Base-by-base conservation (phyloP, 2,113 vertebrate genomes). In the Engraulis encrasicolus region DNA sequence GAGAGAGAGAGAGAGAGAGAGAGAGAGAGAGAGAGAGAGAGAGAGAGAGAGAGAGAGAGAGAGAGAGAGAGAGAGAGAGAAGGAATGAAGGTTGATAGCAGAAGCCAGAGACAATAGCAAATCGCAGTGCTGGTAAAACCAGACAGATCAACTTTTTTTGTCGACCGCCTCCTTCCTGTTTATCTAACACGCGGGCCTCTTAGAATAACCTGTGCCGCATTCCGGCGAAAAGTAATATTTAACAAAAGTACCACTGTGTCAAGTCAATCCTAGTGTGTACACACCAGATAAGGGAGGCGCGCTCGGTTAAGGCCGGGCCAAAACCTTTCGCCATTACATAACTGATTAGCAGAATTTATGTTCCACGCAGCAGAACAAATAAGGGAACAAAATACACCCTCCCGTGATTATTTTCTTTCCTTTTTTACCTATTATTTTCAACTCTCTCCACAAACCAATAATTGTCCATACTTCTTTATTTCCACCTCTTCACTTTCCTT, bases 161-260 rank as follows among this genome's bases (percentile, higher is more conserved):
- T n/a, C n/a, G 54, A 58, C 19, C 34, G 34, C n/a, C 74, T 78
- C 78, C 49, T 17, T 14, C n/a, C 61, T 36, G 34, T 84, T 85
- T 90, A 85, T 85, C 86, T 86, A 79, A 78, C 50, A 79, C 50
- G 74, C 31, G 66, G 79, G 50, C n/a, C 84, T 81, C 85, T 90
- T 88, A 90, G 66, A 90, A 86, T 84, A 36, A 81, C 79, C 86
- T 84, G 86, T 84, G 85, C 83, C 38, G 61, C 88, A 89, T 88
- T 91, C 90, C 91, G 85, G 86, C 81, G 83, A 90, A 92, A 92
- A 92, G 90, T 88, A 88, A 91, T 92, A 90, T 93, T 93, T 92
- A 93, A 94, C 91, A 87, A 91, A 92, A 83, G 81, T 82, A 87
- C 88, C 71, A 83, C 81, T 82, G 91, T 79, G 58, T 89, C 89